phyloP scores from a whole-genome alignment of 2,888 invertebrate species.

The Drosophila paracracens region DNA sequence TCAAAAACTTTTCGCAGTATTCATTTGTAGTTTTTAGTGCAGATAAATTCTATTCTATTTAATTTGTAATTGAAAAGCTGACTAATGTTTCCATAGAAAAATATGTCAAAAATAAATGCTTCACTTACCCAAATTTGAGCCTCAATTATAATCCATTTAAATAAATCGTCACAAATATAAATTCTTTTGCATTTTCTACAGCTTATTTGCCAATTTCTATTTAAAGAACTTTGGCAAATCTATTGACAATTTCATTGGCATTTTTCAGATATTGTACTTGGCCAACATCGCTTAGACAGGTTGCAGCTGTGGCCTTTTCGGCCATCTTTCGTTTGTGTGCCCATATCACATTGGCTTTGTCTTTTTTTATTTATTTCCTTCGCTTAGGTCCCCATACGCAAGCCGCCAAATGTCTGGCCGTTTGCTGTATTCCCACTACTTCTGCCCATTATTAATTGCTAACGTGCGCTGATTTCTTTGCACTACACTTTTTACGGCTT shows the following conservation, averaged over 20 bases:
- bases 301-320: constrained; percentile 49
- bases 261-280: constrained; percentile 18
- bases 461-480: constrained; percentile 80
- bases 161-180: background rate
- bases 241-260: background rate
- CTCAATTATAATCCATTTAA: background rate
- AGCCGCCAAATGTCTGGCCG: constrained; percentile 63
- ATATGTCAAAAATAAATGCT: background rate
- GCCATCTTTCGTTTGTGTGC: constrained; percentile 33
- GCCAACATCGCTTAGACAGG: constrained; percentile 34
- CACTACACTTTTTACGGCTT: constrained; percentile 64
- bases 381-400: constrained; percentile 68
- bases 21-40: background rate
- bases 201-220: background rate
- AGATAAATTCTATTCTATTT: background rate
- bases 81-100: background rate
- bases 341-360: constrained; percentile 52
- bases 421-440: constrained; percentile 61
- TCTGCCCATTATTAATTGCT: constrained; percentile 77
- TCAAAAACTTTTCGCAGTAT: background rate
- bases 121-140: background rate
- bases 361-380: constrained; percentile 16
- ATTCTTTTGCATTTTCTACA: background rate
- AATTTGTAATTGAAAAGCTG: background rate
- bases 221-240: background rate